A percentile compares a stretch with the other conserved stretches of the same genome.
Evolutionary conservation across 2,113 vertebrate genomes (phyloP).

Genomic region (Alces alces): DNA sequence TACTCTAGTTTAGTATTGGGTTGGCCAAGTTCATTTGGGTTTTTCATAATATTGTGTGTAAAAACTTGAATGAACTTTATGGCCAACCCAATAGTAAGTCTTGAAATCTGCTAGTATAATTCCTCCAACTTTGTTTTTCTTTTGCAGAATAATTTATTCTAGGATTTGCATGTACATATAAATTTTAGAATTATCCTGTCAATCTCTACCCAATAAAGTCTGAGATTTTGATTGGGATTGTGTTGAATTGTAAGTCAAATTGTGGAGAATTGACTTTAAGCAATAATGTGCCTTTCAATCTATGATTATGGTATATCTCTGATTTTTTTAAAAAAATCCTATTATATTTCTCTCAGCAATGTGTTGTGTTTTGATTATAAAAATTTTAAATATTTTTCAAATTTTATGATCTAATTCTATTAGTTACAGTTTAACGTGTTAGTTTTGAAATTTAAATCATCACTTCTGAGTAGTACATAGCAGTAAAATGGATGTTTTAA

Average conservation of each 20-base stretch:
- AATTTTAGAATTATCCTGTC: not conserved
- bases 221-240: not conserved
- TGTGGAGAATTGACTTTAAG: not conserved
- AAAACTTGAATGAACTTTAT: not conserved
- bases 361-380: not conserved
- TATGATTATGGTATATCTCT: not conserved
- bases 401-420: not conserved
- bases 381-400: not conserved
- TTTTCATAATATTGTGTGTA: not conserved
- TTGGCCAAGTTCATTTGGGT: not conserved
- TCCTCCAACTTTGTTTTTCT: not conserved
- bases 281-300: not conserved
- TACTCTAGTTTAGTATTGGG: not conserved
- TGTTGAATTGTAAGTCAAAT: not conserved
- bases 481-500: not conserved
- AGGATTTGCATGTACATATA: not conserved
- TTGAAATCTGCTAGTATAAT: not conserved
- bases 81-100: not conserved
- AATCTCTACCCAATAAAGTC: not conserved
- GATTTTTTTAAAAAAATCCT: not conserved
- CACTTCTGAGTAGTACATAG: not conserved
- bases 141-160: not conserved
- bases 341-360: not conserved
- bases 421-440: not conserved
- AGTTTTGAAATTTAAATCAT: not conserved